A percentile compares a stretch with the other conserved stretches of the same genome.
phyloP scores from a whole-genome alignment of 1,140 invertebrate species.

The Ips typographus region DNA sequence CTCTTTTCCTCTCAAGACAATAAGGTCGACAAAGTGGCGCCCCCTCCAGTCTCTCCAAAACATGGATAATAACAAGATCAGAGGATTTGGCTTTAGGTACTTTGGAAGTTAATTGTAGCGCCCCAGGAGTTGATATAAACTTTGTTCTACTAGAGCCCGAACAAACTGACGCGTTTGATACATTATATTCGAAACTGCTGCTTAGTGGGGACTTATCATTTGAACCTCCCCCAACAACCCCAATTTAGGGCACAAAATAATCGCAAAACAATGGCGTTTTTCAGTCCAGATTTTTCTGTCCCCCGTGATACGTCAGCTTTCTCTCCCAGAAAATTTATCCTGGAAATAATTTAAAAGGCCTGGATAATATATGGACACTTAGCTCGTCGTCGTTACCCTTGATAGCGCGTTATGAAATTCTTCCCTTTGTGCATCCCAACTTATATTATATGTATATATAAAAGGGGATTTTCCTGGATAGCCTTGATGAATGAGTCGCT shows the following conservation, averaged over 20 bases:
- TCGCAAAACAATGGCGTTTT: neutral
- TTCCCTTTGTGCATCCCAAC: neutral
- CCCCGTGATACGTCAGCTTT: neutral
- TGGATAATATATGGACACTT: conserved; percentile 1
- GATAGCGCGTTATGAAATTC: conserved; percentile 2
- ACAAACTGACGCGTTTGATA: conserved; percentile 28
- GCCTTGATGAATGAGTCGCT: too few species aligned
- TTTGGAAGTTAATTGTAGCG: conserved; percentile 37
- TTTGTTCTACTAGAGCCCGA: conserved; percentile 24
- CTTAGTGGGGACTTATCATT: conserved; percentile 14
- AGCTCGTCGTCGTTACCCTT: neutral
- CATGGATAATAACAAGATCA: conserved; percentile 27
- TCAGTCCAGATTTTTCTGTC: neutral
- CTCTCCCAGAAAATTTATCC: neutral
- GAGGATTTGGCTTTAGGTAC: conserved; percentile 30
- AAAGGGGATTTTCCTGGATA: too few species aligned
- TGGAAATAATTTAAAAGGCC: conserved; percentile 2
- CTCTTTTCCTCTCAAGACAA: too few species aligned
- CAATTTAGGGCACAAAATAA: neutral
- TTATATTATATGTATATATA: too few species aligned
- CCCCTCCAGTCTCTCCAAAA: neutral
- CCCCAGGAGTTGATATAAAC: conserved; percentile 34
- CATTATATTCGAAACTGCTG: conserved; percentile 23
- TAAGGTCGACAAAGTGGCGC: too few species aligned
- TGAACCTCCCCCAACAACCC: neutral